Evolutionary conservation across 2,888 invertebrate species (phyloP), one percentile per base, ranked within the genome.

Genomic region (Folsomia candida): DNA sequence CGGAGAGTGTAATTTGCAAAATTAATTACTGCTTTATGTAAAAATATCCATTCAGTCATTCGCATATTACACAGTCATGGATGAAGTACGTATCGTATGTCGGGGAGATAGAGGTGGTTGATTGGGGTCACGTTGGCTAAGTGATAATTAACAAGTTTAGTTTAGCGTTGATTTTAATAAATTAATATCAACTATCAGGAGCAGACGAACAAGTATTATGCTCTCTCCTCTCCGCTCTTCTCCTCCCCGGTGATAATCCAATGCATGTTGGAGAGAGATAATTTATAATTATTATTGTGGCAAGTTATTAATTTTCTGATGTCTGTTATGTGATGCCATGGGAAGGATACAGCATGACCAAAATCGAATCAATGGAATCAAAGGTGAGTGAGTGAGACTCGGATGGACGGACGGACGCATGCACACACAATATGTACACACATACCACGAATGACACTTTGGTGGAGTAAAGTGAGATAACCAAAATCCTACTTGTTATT

Each of bases 21-120:
- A n/a, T 54, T 54, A 54, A 54, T 54, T 54, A 54, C 20, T 54
- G 54, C 54, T 54, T 6, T 54, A 54, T 54, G 54, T 54, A 20
- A 54, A 54, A 54, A 20, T 54, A 54, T 54, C 20, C 54, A 20
- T 54, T n/a, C 11, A 54, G 4, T 54, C 54, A 54, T 4, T 22
- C 54, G 54, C 20, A 6, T 6, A 6, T 54, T 54, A 20, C 54
- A 54, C 6, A 54, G 6, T 4, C 37, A 37, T 37, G 37, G 37
- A 4, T 37, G 37, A 37, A n/a, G n/a, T n/a, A n/a, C n/a, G n/a
- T n/a, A n/a, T 14, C 14, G 37, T 37, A 4, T 37, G 37, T 37
- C 37, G 37, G 37, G 14, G 54, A 54, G 54, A 54, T 54, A 54
- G n/a, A n/a, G n/a, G n/a, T n/a, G n/a, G 54, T 54, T 54, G 22